Percentiles rank a stretch among this genome's conserved stretches.
These are phyloP conservation scores for Meloidogyne floridensis DNA, from an alignment of 1,140 invertebrate species.

Conservation along the genomic window DNA sequence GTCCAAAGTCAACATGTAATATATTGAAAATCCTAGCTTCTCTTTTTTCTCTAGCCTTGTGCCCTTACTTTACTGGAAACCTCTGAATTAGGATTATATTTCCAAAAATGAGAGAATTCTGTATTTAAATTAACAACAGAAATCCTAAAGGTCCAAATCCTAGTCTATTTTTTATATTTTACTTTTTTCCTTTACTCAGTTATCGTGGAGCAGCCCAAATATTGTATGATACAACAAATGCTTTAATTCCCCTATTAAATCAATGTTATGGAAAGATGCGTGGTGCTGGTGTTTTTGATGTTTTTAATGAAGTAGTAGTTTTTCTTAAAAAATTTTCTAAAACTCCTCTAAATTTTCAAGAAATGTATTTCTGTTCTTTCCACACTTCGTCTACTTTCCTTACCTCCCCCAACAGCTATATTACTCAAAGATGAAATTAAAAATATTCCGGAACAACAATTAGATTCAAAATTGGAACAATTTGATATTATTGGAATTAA, in stretches of 20 bases:
- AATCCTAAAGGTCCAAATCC: too few species aligned
- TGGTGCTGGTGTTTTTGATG: slow-evolving; percentile 34
- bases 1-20: too few species aligned
- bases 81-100: too few species aligned
- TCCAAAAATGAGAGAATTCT: too few species aligned
- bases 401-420: slow-evolving; percentile 48
- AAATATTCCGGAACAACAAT: slow-evolving; percentile 48
- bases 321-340: neutral
- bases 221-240: slow-evolving; percentile 41
- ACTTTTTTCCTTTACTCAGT: slow-evolving; percentile 4
- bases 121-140: too few species aligned
- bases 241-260: slow-evolving; percentile 47
- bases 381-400: slow-evolving; percentile 38
- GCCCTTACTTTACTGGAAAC: too few species aligned
- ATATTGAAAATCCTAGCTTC: too few species aligned
- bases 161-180: too few species aligned
- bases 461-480: slow-evolving; percentile 45
- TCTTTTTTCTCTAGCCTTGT: too few species aligned
- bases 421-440: slow-evolving; percentile 47
- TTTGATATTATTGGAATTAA: slow-evolving; percentile 41
- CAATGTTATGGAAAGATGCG: slow-evolving; percentile 30
- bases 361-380: slow-evolving; percentile 48
- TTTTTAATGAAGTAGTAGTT: slow-evolving; percentile 36
- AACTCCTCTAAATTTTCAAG: slow-evolving; percentile 25
- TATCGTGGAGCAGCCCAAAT: slow-evolving; percentile 49